Evolutionary conservation across 2,888 invertebrate genomes (phyloP).

Genomic region (Dugesia japonica): DNA sequence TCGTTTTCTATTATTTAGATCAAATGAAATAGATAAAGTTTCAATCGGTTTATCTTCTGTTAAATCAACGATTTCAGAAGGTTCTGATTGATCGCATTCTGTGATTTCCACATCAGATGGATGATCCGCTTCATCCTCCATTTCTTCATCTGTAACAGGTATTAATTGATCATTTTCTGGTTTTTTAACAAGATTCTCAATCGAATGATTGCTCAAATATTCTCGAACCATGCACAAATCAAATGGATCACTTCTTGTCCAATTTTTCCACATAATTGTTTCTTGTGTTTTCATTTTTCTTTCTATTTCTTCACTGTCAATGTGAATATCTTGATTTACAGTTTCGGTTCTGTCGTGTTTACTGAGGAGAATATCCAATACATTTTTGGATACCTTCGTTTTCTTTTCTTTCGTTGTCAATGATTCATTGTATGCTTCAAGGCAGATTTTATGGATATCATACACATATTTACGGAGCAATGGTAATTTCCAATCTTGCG

Average conservation of each 20-base stretch:
- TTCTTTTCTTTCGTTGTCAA: neutral
- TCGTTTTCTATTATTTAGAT: too few relatives aligned
- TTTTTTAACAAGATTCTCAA: neutral
- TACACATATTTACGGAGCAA: slow-evolving; percentile 54
- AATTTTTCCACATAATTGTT: too few relatives aligned
- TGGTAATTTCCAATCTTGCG: slow-evolving; percentile 64
- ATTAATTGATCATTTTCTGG: too few relatives aligned
- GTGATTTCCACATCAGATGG: too few relatives aligned
- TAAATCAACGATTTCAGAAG: neutral
- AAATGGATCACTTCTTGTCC: too few relatives aligned
- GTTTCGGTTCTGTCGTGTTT: neutral
- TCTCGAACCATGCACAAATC: neutral
- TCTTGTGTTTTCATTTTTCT: too few relatives aligned
- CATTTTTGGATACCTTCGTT: neutral
- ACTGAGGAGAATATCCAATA: neutral
- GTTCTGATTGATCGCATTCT: too few relatives aligned
- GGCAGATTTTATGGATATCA: slow-evolving; percentile 54
- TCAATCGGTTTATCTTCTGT: neutral
- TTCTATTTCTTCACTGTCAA: too few relatives aligned
- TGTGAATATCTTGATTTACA: too few relatives aligned
- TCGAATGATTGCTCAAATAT: neutral
- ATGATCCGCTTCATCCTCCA: too few relatives aligned
- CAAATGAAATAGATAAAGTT: too few relatives aligned
- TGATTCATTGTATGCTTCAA: slow-evolving; percentile 55
- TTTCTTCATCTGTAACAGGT: too few relatives aligned